phyloP scores from a whole-genome alignment of 2,797 vertebrate genomes.

The Merluccius polli region DNA sequence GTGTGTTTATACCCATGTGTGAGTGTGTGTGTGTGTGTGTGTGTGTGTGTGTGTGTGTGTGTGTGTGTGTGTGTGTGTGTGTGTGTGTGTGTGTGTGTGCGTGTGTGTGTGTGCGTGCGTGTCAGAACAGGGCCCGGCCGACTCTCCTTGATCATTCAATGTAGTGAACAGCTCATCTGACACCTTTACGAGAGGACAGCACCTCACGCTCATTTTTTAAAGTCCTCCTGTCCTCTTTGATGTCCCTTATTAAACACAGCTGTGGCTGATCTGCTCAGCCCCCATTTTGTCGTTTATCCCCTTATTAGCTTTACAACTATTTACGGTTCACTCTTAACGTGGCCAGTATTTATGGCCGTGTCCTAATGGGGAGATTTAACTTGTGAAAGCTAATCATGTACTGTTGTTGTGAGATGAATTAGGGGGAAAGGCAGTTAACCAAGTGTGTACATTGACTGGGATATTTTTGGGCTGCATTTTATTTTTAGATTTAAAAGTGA shows the following conservation, averaged over 20 bases:
- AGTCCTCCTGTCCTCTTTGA: constrained; percentile 73
- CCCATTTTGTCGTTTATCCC: constrained; percentile 52
- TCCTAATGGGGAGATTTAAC: constrained; percentile 61
- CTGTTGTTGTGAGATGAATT: constrained; percentile 25
- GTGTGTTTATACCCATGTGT: neutral
- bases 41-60: neutral
- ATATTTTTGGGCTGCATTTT: neutral
- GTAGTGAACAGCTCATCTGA: constrained; percentile 73
- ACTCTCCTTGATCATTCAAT: constrained; percentile 76
- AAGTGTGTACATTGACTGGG: neutral
- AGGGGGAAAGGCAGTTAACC: constrained; percentile 27
- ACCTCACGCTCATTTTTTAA: constrained; percentile 61
- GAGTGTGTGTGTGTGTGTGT: neutral
- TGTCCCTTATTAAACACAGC: constrained; percentile 82
- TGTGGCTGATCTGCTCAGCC: constrained; percentile 76
- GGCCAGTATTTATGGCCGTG: constrained; percentile 72
- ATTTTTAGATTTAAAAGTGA: too few relatives aligned
- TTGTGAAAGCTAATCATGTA: constrained; percentile 45
- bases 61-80: constrained; percentile 16
- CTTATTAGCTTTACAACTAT: constrained; percentile 35
- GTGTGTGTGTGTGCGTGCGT: constrained; percentile 17
- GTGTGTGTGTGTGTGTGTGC: constrained; percentile 8
- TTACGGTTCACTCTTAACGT: constrained; percentile 40
- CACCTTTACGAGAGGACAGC: constrained; percentile 81
- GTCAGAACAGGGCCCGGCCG: constrained; percentile 27